These are phyloP conservation scores for Dichetophora obliterata DNA, from an alignment of 2,888 invertebrate genomes.

Conservation along the genomic window DNA sequence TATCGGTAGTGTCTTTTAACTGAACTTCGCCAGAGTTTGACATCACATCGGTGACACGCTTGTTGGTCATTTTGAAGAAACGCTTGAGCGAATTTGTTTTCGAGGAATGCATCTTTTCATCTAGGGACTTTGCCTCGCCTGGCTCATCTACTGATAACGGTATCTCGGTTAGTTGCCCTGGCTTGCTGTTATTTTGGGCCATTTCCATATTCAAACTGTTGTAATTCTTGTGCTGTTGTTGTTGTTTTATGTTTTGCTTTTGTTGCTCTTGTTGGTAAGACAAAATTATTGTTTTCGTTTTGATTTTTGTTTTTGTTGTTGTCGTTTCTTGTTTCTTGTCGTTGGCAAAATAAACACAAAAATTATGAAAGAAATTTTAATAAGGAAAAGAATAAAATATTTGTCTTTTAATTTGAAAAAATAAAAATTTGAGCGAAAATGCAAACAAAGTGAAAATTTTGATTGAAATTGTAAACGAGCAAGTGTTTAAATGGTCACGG, in stretches of 20 bases:
- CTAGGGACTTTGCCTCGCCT: constrained; percentile 36
- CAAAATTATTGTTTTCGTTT: constrained; percentile 16
- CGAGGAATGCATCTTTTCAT: constrained; percentile 42
- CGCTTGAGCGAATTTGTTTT: constrained; percentile 58
- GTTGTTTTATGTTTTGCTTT: too few relatives aligned
- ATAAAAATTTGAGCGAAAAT: constrained; percentile 37
- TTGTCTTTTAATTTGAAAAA: constrained; percentile 31
- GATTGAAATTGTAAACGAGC: too few relatives aligned
- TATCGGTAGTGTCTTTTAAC: background rate
- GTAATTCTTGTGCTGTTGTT: background rate
- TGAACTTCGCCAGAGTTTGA: background rate
- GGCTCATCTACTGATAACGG: constrained; percentile 35
- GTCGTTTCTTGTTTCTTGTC: constrained; percentile 11
- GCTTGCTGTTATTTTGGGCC: constrained; percentile 28
- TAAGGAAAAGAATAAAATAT: constrained; percentile 18
- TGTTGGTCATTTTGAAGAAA: constrained; percentile 58
- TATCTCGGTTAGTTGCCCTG: constrained; percentile 37
- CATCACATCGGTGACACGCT: constrained; percentile 36
- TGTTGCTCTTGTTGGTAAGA: background rate
- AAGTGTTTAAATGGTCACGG: too few relatives aligned
- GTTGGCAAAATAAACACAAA: constrained; percentile 29
- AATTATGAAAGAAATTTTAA: constrained; percentile 27
- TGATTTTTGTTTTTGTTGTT: constrained; percentile 21
- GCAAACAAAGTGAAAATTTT: constrained; percentile 12
- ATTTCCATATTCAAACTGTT: background rate